Conservation (phyloP, 2,113 vertebrate genomes). For the Corythaixoides concolor region DNA sequence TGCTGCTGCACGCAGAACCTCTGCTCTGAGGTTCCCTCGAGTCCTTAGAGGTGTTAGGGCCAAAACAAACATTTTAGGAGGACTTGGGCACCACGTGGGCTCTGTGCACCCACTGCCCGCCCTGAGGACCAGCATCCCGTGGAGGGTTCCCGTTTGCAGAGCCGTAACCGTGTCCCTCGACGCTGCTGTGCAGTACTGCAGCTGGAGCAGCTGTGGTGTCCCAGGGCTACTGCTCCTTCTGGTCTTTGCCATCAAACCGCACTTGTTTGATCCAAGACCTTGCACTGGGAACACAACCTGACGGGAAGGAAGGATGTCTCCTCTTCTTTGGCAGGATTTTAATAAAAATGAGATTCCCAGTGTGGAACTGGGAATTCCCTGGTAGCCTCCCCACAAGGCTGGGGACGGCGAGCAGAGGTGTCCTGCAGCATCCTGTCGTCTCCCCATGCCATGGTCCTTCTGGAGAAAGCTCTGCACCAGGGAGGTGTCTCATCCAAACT, state of each 20-base stretch:
- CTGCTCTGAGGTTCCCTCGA: neutral
- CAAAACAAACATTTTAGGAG: neutral
- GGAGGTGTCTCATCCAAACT: neutral
- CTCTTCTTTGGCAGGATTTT: neutral
- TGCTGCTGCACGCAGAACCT: neutral
- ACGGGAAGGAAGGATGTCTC: neutral
- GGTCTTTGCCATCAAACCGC: neutral
- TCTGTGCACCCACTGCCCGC: neutral
- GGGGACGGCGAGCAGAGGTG: neutral
- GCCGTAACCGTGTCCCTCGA: accelerated
- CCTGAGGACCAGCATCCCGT: neutral
- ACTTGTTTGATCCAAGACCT: neutral
- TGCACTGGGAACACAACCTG: neutral
- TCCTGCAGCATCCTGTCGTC: neutral
- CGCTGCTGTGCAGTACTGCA: neutral
- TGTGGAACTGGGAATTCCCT: neutral
- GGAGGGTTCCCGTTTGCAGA: neutral
- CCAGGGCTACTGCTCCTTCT: neutral
- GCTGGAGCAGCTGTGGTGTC: neutral
- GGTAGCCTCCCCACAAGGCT: neutral
- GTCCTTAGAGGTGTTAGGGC: neutral
- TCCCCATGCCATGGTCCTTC: neutral
- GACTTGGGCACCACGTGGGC: neutral
- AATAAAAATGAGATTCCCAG: neutral
- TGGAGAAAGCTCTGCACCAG: neutral